These are phyloP conservation scores for Eueides isabella DNA, from an alignment of 1,140 invertebrate species.

Conservation along the genomic window DNA sequence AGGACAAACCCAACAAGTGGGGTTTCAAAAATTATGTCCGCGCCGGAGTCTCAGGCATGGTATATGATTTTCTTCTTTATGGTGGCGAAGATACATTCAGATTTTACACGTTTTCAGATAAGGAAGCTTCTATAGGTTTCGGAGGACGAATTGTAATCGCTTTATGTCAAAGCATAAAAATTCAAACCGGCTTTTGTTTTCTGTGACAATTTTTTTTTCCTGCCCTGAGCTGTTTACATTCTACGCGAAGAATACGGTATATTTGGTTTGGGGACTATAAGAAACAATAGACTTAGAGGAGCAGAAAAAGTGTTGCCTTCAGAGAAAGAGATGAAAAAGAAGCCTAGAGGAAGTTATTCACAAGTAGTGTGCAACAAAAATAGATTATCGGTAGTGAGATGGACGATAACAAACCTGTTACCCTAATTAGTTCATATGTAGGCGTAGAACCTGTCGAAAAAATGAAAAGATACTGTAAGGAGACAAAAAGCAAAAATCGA, in stretches of 20 bases:
- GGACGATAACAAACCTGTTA: constrained; percentile 44
- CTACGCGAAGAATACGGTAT: constrained; percentile 44
- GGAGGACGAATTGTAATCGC: constrained; percentile 45
- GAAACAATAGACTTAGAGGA: constrained; percentile 42
- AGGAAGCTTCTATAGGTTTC: constrained; percentile 46
- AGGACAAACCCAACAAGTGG: constrained; percentile 53
- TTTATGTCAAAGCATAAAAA: constrained; percentile 42
- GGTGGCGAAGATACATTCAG: constrained; percentile 49
- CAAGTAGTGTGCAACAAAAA: constrained; percentile 31
- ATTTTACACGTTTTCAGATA: constrained; percentile 35
- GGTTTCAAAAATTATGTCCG: constrained; percentile 45
- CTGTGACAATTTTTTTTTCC: constrained; percentile 50
- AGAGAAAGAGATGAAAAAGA: constrained; percentile 44
- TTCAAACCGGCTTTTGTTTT: constrained; percentile 39
- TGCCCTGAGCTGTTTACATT: constrained; percentile 40
- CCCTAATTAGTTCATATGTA: constrained; percentile 40
- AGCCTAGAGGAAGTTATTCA: constrained; percentile 32
- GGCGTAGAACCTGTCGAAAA: constrained; percentile 29
- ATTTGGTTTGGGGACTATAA: constrained; percentile 43
- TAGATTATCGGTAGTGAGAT: constrained; percentile 17
- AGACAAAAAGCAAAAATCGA: constrained; percentile 35
- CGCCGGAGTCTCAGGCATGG: constrained; percentile 48
- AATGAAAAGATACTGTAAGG: constrained; percentile 40
- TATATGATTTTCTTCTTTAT: constrained; percentile 71
- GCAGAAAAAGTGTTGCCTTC: constrained; percentile 24